Evolutionary conservation across 2,797 vertebrate genomes (phyloP).

Genomic region (Phoeniculus purpureus): DNA sequence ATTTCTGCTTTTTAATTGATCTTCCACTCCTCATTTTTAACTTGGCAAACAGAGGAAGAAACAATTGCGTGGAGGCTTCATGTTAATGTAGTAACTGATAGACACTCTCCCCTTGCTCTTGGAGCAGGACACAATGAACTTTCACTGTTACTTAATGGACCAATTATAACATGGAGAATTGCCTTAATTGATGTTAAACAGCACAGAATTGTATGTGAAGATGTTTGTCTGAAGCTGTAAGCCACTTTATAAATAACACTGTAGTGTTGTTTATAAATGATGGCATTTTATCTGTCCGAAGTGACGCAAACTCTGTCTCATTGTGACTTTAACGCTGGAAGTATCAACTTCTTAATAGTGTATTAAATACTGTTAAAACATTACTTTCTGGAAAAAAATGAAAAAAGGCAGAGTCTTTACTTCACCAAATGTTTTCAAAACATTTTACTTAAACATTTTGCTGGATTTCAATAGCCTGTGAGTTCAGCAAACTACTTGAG

Average conservation of each 20-base stretch:
- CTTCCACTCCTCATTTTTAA: neutral
- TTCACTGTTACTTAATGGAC: neutral
- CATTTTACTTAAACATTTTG: neutral
- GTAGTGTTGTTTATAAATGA: neutral
- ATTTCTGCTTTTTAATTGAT: slow-evolving; percentile 52
- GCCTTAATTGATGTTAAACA: neutral
- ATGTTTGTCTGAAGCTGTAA: neutral
- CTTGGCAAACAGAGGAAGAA: neutral
- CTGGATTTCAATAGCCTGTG: neutral
- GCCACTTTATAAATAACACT: neutral
- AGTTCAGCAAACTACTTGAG: neutral
- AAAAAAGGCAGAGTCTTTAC: neutral
- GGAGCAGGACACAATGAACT: neutral
- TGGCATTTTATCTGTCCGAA: neutral
- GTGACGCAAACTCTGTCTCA: neutral
- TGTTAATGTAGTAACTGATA: neutral
- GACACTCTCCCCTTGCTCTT: neutral
- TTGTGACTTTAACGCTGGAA: neutral
- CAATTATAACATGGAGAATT: neutral
- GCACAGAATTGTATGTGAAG: neutral
- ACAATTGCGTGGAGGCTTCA: neutral
- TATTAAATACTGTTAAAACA: neutral
- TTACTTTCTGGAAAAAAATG: neutral
- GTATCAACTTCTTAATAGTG: neutral
- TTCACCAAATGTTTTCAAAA: neutral